Conservation (phyloP, 1,140 invertebrate species). For the Drosophila bocqueti region DNA sequence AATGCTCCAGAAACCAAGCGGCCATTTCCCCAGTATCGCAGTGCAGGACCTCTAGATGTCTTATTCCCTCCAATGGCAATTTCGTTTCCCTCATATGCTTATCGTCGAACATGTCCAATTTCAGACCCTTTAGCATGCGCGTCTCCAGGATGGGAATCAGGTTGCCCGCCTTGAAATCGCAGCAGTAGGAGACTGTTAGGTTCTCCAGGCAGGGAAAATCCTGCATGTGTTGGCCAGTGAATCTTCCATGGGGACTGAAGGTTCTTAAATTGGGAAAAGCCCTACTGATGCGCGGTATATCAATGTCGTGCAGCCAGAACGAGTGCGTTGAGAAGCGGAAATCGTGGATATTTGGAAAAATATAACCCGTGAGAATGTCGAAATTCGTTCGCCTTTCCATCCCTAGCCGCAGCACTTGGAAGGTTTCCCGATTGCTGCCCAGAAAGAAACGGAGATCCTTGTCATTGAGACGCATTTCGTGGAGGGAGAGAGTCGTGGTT, state of each 20-base stretch:
- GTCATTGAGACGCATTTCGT: constrained; percentile 9
- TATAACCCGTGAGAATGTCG: constrained; percentile 12
- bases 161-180: constrained; percentile 5
- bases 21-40: constrained; percentile 25
- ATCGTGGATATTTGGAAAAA: constrained; percentile 44
- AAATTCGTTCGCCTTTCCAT: constrained; percentile 21
- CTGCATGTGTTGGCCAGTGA: constrained; percentile 42
- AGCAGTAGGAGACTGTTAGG: constrained; percentile 51
- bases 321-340: constrained; percentile 47
- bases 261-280: constrained; percentile 58
- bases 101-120: constrained; percentile 12
- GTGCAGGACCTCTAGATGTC: constrained; percentile 35
- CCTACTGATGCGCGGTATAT: constrained; percentile 30
- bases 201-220: constrained; percentile 33
- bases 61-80: constrained; percentile 35
- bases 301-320: constrained; percentile 25
- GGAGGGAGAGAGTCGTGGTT: constrained; percentile 27
- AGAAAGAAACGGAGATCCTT: constrained; percentile 40
- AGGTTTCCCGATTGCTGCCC: constrained; percentile 19
- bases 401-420: constrained; percentile 23
- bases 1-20: constrained; percentile 35
- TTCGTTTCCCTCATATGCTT: neutral
- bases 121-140: constrained; percentile 36
- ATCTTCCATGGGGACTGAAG: constrained; percentile 60
- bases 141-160: constrained; percentile 32